Evolutionary conservation across 2,888 invertebrate species (phyloP).

Genomic region (Ophion ventricosus): DNA sequence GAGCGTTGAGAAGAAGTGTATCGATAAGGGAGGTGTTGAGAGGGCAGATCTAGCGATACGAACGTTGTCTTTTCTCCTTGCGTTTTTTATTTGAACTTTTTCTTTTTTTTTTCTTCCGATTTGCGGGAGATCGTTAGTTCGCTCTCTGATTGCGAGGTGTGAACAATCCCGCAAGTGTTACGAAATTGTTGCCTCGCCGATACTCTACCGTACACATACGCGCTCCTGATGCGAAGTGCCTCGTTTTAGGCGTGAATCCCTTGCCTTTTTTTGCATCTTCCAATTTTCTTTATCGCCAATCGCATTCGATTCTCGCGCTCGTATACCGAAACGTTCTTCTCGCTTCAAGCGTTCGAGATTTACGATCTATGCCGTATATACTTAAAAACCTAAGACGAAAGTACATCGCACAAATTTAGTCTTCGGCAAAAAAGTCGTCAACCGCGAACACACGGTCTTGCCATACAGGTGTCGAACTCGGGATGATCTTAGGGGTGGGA

Average conservation of each 20-base stretch:
- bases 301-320: slow-evolving; percentile 62
- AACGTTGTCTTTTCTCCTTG: slow-evolving; percentile 47
- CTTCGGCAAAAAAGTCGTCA: slow-evolving; percentile 28
- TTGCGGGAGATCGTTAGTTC: slow-evolving; percentile 35
- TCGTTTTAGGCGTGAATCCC: slow-evolving; percentile 57
- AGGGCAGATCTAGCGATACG: slow-evolving; percentile 78
- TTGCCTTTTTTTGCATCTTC: slow-evolving; percentile 42
- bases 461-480: too few relatives aligned
- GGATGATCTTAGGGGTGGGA: too few relatives aligned
- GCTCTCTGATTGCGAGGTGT: slow-evolving; percentile 77
- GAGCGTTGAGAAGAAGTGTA: slow-evolving; percentile 67
- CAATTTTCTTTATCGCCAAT: slow-evolving; percentile 68
- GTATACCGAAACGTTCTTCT: slow-evolving; percentile 37
- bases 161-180: slow-evolving; percentile 68
- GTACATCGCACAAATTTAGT: slow-evolving; percentile 1
- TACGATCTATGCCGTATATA: slow-evolving; percentile 27
- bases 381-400: slow-evolving; percentile 9
- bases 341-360: slow-evolving; percentile 34
- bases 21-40: slow-evolving; percentile 83
- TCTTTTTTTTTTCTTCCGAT: slow-evolving; percentile 40
- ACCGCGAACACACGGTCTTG: neutral
- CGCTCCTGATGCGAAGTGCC: slow-evolving; percentile 53
- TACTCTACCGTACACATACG: neutral
- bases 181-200: slow-evolving; percentile 33
- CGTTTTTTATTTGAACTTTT: neutral